Evolutionary conservation across 2,797 vertebrate species (phyloP), one percentile per base, ranked within the genome.

Genomic region (Enteromius anoplus): DNA sequence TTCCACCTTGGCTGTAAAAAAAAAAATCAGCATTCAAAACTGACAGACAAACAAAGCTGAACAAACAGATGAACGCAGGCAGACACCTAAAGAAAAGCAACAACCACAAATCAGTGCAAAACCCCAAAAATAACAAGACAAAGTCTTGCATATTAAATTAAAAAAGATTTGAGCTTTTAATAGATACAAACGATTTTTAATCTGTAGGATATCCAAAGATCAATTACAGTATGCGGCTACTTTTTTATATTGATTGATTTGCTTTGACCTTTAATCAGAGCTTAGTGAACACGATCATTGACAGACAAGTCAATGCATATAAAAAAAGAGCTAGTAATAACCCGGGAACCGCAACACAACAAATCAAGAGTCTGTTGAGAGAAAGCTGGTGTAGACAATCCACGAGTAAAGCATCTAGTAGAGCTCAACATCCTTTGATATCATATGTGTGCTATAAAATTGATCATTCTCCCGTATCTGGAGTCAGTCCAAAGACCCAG

Each of bases 401-500:
- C 32, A 32, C 4, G 4, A 78, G n/a, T 14, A 4, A 49, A 78
- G 45, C 75, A 15, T 34, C 0, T 40, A 23, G n/a, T 17, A 29
- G 19, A 65, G 60, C 14, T 8, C 32, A 65, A 47, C 37, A 76
- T 19, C n/a, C 21, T 49, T 49, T 49, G 55, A 72, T 64, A 51
- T 81, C 70, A 15, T 79, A 12, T n/a, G 10, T 47, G 58, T 11
- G 40, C 19, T 32, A 49, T 47, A 34, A 47, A 80, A 47, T 58
- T 40, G 81, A 86, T 84, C 62, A 55, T 37, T 70, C 45, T 80
- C 49, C 21, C 26, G 29, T 55, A 70, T 70, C 80, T 81, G 86
- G 64, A 66, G 68, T 66, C 72, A 51, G 53, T 78, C 29, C 64
- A 64, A 51, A 62, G 32, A 32, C 49, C 29, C 4, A 70, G 70